Base-by-base conservation (phyloP, 2,113 vertebrate species). In the Falco punctatus region DNA sequence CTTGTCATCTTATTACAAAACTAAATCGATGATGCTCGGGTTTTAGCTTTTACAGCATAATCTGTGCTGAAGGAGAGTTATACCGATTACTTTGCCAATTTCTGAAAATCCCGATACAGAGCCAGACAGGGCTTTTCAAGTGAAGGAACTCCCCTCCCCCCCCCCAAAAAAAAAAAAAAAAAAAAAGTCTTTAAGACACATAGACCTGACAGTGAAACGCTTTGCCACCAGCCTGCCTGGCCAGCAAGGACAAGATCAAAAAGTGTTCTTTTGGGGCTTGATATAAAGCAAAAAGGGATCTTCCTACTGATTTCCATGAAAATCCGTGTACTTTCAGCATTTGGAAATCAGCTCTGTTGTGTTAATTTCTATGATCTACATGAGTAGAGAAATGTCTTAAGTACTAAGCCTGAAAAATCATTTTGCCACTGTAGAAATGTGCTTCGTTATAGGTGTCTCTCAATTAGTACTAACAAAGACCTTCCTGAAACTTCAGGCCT, bases 11-110 rank as follows among this genome's bases (percentile, higher is more conserved):
- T 95, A 96, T 97, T 97, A 96, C 95, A 97, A 88, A 83, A 49
- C 85, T 86, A 88, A 88, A 98, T 98, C 97, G 97, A 97, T 97
- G 88, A 57, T 61, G 81, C 40, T 54, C 22, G 42, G 18, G 88
- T 97, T 97, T 93, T 80, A 91, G 46, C 87, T 90, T 95, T 96
- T 94, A 94, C 95, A 94, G 97, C 91, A 97, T 83, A 95, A 97
- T 97, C 91, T 95, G 69, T 57, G 59, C 61, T 54, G 91, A 81
- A 88, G 95, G 85, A 95, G 77, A 97, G 95, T 97, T 95, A 69
- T 18, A 73, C 82, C 86, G 95, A 95, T 96, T 93, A 80, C 80
- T 95, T 92, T 97, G 95, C 87, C 95, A 91, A 80, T 95, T 94
- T 35, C 40, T 54, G 69, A 52, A 71, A 71, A 78, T 82, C n/a